These are phyloP conservation scores for Coenobita brevimanus DNA, from an alignment of 1,140 invertebrate species.

Conservation along the genomic window DNA sequence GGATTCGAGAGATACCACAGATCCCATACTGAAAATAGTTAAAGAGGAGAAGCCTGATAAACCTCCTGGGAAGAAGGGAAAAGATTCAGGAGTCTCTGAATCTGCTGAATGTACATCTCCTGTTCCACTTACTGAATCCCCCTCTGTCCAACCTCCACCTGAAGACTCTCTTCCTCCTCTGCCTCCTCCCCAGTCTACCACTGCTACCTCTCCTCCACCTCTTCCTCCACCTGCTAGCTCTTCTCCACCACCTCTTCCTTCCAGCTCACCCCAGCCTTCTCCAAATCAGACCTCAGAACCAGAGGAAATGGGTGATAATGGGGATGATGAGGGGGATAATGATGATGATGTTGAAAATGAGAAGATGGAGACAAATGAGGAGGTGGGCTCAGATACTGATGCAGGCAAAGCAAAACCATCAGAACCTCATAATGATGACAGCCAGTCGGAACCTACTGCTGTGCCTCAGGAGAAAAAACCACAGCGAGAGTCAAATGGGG, in stretches of 20 bases:
- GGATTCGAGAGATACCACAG: not conserved
- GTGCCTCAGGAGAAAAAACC: slow-evolving; percentile 11
- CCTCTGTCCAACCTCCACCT: not conserved
- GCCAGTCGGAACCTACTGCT: not conserved
- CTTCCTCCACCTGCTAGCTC: not conserved
- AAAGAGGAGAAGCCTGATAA: slow-evolving; percentile 58
- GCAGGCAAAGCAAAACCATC: not conserved
- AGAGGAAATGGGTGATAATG: not conserved
- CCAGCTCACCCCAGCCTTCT: not conserved
- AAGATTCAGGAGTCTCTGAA: not conserved
- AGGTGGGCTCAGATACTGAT: not conserved
- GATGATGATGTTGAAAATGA: not conserved
- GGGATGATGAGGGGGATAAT: not conserved
- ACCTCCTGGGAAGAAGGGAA: slow-evolving; percentile 15
- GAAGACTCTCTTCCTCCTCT: not conserved
- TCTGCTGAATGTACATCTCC: not conserved
- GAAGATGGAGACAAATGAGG: not conserved
- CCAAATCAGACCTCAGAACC: not conserved
- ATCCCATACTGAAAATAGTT: slow-evolving; percentile 36
- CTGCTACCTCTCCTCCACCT: not conserved
- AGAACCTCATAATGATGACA: not conserved
- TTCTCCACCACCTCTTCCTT: slow-evolving; percentile 1
- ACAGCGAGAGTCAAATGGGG: not conserved
- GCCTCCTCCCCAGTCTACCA: not conserved
- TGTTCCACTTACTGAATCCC: too few relatives aligned